phyloP scores from a whole-genome alignment of 1,140 invertebrate genomes.

The Macrotrachela quadricornifera region DNA sequence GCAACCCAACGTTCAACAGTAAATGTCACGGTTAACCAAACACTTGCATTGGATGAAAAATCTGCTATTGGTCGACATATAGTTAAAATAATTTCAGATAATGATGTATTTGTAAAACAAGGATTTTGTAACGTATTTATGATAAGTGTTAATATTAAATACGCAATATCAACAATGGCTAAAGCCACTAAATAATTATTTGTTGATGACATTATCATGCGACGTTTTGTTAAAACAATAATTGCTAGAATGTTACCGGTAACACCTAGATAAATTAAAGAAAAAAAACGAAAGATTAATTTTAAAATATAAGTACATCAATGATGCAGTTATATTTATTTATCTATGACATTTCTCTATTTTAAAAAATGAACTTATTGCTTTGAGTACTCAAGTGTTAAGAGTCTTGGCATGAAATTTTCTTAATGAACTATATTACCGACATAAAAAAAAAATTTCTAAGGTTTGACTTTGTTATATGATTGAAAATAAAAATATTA shows the following conservation, averaged over 20 bases:
- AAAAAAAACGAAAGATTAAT: no score
- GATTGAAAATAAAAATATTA: no score
- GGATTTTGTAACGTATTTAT: conserved; percentile 1
- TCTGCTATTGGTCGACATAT: not conserved
- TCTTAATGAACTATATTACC: no score
- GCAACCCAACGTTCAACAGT: conserved; percentile 4
- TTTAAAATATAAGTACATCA: no score
- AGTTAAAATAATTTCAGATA: not conserved
- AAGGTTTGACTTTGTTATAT: no score
- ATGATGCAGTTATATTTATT: no score
- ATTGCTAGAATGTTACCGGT: conserved; percentile 4
- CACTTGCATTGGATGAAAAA: conserved; percentile 6
- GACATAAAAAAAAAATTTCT: no score
- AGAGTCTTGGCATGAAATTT: no score
- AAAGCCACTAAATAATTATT: not conserved
- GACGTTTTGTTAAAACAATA: not conserved
- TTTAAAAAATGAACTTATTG: no score
- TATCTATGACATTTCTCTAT: no score
- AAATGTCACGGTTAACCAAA: not conserved
- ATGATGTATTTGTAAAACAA: not conserved
- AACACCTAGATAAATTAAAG: not conserved
- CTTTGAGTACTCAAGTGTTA: no score
- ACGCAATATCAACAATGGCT: not conserved
- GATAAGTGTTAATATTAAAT: not conserved
- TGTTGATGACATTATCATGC: not conserved